phyloP scores from a whole-genome alignment of 2,888 invertebrate species.

The Frankliniella intonsa region DNA sequence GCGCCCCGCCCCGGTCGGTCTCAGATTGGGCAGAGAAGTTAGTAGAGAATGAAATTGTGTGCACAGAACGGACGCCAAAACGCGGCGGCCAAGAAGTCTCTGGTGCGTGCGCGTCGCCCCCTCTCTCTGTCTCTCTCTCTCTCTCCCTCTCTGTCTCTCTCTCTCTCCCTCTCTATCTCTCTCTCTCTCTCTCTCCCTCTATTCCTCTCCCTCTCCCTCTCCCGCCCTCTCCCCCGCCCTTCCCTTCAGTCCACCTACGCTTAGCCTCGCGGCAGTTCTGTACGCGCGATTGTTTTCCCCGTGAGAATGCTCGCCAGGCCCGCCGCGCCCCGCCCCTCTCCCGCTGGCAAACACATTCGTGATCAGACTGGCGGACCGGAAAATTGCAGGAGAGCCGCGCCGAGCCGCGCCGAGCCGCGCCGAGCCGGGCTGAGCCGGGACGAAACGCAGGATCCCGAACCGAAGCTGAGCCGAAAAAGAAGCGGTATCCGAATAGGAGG shows the following conservation, averaged over 20 bases:
- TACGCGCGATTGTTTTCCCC: no score
- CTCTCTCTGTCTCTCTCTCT: no score
- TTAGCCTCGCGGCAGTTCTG: no score
- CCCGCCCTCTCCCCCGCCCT: not conserved
- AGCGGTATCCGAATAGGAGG: no score
- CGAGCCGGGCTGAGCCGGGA: not conserved
- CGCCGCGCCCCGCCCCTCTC: not conserved
- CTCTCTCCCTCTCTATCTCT: no score
- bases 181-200: not conserved
- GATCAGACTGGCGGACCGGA: slow-evolving; percentile 11
- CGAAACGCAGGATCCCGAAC: no score
- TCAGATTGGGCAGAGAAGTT: not conserved
- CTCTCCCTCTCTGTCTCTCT: no score
- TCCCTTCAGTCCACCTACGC: not conserved
- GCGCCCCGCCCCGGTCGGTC: not conserved
- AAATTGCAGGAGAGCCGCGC: not conserved
- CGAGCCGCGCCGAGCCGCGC: not conserved
- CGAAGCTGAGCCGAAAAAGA: no score
- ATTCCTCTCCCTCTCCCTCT: not conserved
- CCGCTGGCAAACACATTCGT: not conserved
- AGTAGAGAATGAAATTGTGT: not conserved
- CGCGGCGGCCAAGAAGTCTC: no score
- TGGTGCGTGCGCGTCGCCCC: no score
- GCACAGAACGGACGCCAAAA: no score
- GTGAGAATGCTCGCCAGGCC: no score